Base-by-base conservation (phyloP, 2,797 vertebrate species). In the Gymnothorax javanicus region DNA sequence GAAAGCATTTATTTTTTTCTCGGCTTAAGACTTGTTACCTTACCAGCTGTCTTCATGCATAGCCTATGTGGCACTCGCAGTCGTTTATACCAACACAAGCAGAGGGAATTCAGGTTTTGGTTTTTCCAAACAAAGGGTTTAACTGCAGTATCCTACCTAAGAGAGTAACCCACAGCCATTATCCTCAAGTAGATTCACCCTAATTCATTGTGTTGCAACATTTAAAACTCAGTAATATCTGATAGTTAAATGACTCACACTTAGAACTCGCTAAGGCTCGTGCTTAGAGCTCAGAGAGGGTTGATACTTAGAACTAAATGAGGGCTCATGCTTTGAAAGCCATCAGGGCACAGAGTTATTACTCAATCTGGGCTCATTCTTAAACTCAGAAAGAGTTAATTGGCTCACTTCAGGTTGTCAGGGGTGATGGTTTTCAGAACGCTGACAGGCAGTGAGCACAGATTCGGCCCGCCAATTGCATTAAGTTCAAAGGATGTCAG, bases 391-490 rank as follows among this genome's bases (percentile, higher is more conserved):
- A 67, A 67, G 62, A n/a, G 62, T n/a, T n/a, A 20, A 50, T 52
- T 54, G 7, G 17, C 86, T 91, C 84, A 91, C 90, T 58, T 27
- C 11, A 91, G 64, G 27, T 82, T 90, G 1, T 57, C 75, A 25
- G 81, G n/a, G 20, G 9, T 73, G 20, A 91, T 91, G 58, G 27
- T 56, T 64, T 50, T 17, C 57, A 91, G 56, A 20, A 83, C 23
- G 43, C 1, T 88, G 85, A 0, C 11, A 17, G 69, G 52, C 25
- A 91, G 87, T 52, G 86, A 83, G 69, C 91, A 91, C 43, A 91
- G 86, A 83, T 90, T 91, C 52, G 86, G 73, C 23, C 91, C 91
- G 64, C 85, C 85, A 12, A 91, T 69, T 8, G 62, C 1, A 81
- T 87, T 91, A 54, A 91, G 77, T 62, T 86, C 90, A 54, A n/a